Base-by-base conservation (phyloP, 2,113 vertebrate species). In the Pseudopipra pipra region DNA sequence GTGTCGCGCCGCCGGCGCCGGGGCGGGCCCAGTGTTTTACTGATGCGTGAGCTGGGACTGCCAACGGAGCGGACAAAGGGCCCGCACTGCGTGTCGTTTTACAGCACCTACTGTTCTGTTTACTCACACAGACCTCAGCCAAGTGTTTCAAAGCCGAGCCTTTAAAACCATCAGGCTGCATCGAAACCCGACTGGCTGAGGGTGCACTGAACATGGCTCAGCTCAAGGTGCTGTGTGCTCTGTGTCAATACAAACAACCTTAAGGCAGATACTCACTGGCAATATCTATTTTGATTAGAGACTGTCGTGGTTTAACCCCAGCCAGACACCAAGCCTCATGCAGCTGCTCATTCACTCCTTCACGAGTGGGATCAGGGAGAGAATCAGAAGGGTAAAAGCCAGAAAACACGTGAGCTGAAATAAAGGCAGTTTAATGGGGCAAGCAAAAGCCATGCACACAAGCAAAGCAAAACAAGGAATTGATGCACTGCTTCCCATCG, bases 21-120 rank as follows among this genome's bases (percentile, higher is more conserved):
- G 33, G 27, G 23, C 5, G 19, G 41, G 18, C 5, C 4, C 12
- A 3, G 4, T 2, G 9, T 13, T 1, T 5, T 2, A 8, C 12
- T 5, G 8, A 54, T 0, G 31, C 4, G 5, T 1, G 3, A 2
- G 41, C 54, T 9, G 11, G 1, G 19, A 5, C 1, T 21, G 13
- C 15, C 55, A 0, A 0, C 1, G 49, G 12, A 6, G 8, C 0
- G 30, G 4, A 39, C 5, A 1, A 2, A 2, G 7, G 9, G 8
- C 8, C 3, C 17, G 5, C 6, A 2, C 6, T 14, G 0, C 24
- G 0, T 14, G 5, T n/a, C 4, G 3, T 6, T 24, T 27, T 5
- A 39, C 56, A 7, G 37, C 8, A 4, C 24, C 24, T 11, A 5
- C 43, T 61, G 49, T 2, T 25, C 12, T 16, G 0, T 11, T 11